Conservation (phyloP, 2,113 vertebrate genomes). For the Malurus melanocephalus region DNA sequence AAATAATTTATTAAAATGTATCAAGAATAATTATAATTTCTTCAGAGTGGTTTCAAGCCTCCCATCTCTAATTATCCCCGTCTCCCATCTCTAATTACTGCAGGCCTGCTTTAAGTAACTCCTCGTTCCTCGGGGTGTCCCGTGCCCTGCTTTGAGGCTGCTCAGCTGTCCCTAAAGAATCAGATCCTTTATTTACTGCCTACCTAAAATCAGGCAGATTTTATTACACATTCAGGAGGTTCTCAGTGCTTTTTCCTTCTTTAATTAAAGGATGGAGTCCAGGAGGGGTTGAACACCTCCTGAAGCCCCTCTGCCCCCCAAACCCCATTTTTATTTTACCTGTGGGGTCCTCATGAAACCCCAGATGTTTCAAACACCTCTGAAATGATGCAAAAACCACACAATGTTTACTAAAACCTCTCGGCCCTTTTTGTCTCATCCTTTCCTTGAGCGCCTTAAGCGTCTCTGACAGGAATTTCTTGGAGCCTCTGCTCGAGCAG, state of each 20-base stretch:
- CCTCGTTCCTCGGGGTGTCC: accelerated
- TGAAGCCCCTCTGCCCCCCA: background rate
- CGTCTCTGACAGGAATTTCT: background rate
- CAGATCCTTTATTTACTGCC: background rate
- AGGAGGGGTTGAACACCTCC: background rate
- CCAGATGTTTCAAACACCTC: background rate
- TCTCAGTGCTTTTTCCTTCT: background rate
- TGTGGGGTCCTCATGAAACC: background rate
- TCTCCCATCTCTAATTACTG: background rate
- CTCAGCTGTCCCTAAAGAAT: background rate
- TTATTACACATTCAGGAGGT: no score
- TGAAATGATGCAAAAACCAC: background rate
- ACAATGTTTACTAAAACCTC: background rate
- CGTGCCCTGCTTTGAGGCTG: background rate
- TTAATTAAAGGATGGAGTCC: background rate
- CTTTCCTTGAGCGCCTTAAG: background rate
- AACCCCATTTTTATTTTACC: accelerated
- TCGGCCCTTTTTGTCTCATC: background rate
- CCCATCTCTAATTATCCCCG: background rate
- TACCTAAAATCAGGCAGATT: accelerated
- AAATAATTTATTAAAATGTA: background rate
- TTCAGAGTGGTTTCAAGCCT: background rate
- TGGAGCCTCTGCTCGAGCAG: background rate
- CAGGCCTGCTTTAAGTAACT: background rate
- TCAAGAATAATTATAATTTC: background rate